Conservation (phyloP, 1,140 invertebrate species). For the Atta cephalotes region DNA sequence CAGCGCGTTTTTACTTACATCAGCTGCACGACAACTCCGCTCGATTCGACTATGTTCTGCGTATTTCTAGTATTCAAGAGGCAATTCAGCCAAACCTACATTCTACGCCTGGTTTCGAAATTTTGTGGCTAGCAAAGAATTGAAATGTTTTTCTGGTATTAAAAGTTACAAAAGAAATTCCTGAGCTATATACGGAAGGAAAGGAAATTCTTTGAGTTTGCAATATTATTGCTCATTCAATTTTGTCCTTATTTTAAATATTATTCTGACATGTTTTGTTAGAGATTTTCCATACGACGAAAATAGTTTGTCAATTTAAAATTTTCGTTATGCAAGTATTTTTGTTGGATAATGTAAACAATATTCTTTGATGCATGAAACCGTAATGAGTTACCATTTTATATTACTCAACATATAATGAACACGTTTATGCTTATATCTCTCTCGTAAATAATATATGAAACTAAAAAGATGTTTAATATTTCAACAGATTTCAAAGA, state of each 20-base stretch:
- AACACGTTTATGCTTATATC: conserved; percentile 5
- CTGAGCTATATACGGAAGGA: not conserved
- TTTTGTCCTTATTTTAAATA: conserved; percentile 11
- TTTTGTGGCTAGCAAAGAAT: not conserved
- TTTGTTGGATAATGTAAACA: conserved; percentile 11
- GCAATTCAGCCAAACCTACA: conserved; percentile 25
- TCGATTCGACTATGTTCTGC: not conserved
- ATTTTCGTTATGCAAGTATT: not conserved
- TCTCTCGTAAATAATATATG: not conserved
- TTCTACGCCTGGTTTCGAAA: not conserved
- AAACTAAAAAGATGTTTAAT: conserved; percentile 49
- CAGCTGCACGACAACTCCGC: conserved; percentile 6
- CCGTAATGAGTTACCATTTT: conserved; percentile 10
- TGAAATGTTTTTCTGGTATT: not conserved
- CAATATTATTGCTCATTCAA: not conserved
- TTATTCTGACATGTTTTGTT: not conserved
- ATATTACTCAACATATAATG: conserved; percentile 9
- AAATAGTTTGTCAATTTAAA: not conserved
- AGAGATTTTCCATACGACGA: not conserved
- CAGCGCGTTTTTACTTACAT: conserved; percentile 36
- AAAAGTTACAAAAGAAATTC: conserved; percentile 18
- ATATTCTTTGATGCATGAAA: conserved; percentile 36
- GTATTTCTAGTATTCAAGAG: conserved; percentile 41
- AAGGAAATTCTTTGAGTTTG: not conserved
- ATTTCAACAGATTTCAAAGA: conserved; percentile 56